Percentiles rank a stretch among this genome's conserved stretches.
phyloP scores from a whole-genome alignment of 2,113 vertebrate genomes.

The Hypanus sabinus region DNA sequence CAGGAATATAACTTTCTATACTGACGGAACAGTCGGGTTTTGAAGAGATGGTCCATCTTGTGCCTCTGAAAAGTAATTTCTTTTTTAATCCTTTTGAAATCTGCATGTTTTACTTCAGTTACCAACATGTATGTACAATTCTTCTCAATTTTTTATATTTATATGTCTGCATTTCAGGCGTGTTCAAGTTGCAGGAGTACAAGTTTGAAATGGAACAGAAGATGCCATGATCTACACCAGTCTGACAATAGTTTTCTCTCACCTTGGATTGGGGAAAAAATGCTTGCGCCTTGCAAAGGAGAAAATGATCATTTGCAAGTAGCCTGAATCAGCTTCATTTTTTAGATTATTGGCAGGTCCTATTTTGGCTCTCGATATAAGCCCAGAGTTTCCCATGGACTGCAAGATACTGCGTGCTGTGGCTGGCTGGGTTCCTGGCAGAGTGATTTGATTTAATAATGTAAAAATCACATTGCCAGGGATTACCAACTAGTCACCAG shows the following conservation, averaged over 20 bases:
- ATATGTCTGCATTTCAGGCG: not conserved
- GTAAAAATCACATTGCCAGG: slow-evolving; percentile 83
- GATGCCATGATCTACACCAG: not conserved
- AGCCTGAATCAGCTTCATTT: not conserved
- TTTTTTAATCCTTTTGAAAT: not conserved
- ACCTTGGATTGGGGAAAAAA: not conserved
- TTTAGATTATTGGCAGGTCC: not conserved
- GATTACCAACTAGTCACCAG: slow-evolving; percentile 72
- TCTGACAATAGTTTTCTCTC: not conserved
- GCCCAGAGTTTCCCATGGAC: not conserved
- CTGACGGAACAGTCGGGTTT: not conserved
- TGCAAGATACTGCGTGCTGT: slow-evolving; percentile 45
- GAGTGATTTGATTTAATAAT: slow-evolving; percentile 73
- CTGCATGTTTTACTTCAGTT: not conserved
- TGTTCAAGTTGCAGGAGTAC: not conserved
- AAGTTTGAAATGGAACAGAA: not conserved
- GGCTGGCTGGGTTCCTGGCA: slow-evolving; percentile 77
- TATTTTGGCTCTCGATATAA: not conserved
- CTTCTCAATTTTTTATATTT: too few species aligned
- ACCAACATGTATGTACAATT: not conserved
- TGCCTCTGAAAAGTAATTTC: not conserved
- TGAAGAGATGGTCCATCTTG: not conserved
- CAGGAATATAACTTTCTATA: not conserved
- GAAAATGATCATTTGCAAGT: not conserved
- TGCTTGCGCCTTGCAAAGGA: not conserved